Evolutionary conservation across 2,888 invertebrate genomes (phyloP).

Genomic region (Copidosoma aretas): DNA sequence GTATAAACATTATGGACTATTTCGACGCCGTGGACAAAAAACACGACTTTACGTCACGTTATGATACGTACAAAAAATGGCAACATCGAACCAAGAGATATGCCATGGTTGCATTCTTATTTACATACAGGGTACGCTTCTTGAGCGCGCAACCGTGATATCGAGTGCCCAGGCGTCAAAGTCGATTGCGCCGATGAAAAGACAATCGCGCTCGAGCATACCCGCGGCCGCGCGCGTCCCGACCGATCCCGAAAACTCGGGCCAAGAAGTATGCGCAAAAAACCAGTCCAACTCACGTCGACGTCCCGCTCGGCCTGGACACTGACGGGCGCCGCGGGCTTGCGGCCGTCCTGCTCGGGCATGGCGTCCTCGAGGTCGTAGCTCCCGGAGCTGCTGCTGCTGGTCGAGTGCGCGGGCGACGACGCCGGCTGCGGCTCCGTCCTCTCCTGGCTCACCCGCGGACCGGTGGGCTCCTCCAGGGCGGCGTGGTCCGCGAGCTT

Average conservation of each 20-base stretch:
- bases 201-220: too few species aligned
- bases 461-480: slow-evolving; percentile 56
- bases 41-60: too few species aligned
- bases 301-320: slow-evolving; percentile 26
- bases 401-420: slow-evolving; percentile 56
- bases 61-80: too few species aligned
- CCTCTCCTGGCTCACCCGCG: slow-evolving; percentile 55
- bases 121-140: too few species aligned
- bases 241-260: not conserved
- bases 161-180: too few species aligned
- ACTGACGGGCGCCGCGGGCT: slow-evolving; percentile 8
- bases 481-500: slow-evolving; percentile 52
- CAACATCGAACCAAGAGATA: too few species aligned
- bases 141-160: too few species aligned
- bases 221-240: too few species aligned
- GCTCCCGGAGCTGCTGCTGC: slow-evolving; percentile 60
- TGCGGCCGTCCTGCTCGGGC: slow-evolving; percentile 35
- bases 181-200: too few species aligned
- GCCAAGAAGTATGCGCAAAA: not conserved
- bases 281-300: slow-evolving; percentile 20
- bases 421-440: slow-evolving; percentile 48
- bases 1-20: too few species aligned
- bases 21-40: too few species aligned
- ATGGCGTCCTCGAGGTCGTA: slow-evolving; percentile 60
- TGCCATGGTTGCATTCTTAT: too few species aligned